A percentile compares a stretch with the other conserved stretches of the same genome.
Evolutionary conservation across 2,797 vertebrate genomes (phyloP).

Genomic region (Uromys caudimaculatus): DNA sequence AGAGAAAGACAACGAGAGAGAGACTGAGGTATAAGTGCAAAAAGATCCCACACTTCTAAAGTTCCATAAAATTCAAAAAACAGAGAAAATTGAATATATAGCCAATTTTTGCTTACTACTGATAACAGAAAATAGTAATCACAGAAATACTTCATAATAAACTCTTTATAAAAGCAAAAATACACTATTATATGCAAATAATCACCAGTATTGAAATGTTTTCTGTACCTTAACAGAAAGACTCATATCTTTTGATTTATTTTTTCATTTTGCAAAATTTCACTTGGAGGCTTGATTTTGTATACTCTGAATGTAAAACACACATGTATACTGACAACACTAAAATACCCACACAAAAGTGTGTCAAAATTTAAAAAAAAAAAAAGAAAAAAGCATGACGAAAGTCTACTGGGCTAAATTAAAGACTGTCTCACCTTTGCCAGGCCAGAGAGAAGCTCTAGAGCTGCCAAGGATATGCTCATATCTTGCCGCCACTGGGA

Average conservation of each 20-base stretch:
- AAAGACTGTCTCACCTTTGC: slow-evolving; percentile 92
- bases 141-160: slow-evolving; percentile 44
- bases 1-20: not conserved
- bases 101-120: slow-evolving; percentile 31
- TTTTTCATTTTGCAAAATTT: slow-evolving; percentile 51
- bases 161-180: slow-evolving; percentile 1
- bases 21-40: not conserved
- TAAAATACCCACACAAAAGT: not conserved
- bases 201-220: slow-evolving; percentile 3
- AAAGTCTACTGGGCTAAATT: slow-evolving; percentile 3
- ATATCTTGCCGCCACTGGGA: slow-evolving; percentile 95
- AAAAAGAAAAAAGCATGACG: not conserved
- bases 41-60: slow-evolving; percentile 3
- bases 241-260: not conserved
- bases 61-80: slow-evolving; percentile 51
- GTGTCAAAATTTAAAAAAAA: not conserved
- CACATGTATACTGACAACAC: not conserved
- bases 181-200: slow-evolving; percentile 18
- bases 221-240: slow-evolving; percentile 22
- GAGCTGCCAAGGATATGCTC: slow-evolving; percentile 94
- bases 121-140: slow-evolving; percentile 39
- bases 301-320: slow-evolving; percentile 40
- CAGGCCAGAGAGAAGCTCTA: slow-evolving; percentile 95
- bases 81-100: slow-evolving; percentile 39
- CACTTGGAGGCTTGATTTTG: slow-evolving; percentile 32